Evolutionary conservation across 1,140 invertebrate species (phyloP), one percentile per base, ranked within the genome.

Genomic region (Euwallacea fornicatus): DNA sequence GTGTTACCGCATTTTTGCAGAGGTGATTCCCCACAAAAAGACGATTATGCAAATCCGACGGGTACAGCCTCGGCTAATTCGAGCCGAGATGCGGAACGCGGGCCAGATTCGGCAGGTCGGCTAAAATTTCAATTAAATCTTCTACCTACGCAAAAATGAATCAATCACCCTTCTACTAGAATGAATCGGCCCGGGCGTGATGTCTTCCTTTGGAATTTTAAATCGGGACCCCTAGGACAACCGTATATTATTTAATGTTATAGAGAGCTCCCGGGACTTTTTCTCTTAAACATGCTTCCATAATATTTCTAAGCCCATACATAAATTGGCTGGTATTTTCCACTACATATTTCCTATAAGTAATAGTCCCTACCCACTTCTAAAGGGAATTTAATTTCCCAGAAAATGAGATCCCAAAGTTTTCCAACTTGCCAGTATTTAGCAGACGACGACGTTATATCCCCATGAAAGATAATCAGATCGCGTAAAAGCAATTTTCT

Each of bases 331-430:
- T 50, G 46, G 46, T 41, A 62, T 62, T 33, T 43, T 46, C 60
- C 42, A 46, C 60, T 62, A 62, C 42, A 44, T 43, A 42, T 62
- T 62, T 62, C 42, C 42, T 46, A 56, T 56, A 56, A 56, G 7
- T 42, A 50, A 53, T 43, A 58, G 65, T 66, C 50, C 50, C 65
- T 58, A 58, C 54, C 55, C 60, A 69, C 46, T 61, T 69, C 59
- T 70, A 70, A 70, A 70, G 46, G 54, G 62, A 70, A 70, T 70
- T 70, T 70, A 70, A 70, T 70, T 70, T 70, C 69, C 69, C 69
- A 70, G 69, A 70, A 70, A 70, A 70, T 70, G 61, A 64, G 60
- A 70, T 70, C 60, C 61, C 16, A 64, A 70, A 70, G 58, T 70
- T 70, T 61, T 61, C 69, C 46, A 70, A 70, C 59, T 70, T 70